Percentiles rank a stretch among this genome's conserved stretches.
These are phyloP conservation scores for Gallirallus australis DNA, from an alignment of 2,797 vertebrate species.

Conservation along the genomic window DNA sequence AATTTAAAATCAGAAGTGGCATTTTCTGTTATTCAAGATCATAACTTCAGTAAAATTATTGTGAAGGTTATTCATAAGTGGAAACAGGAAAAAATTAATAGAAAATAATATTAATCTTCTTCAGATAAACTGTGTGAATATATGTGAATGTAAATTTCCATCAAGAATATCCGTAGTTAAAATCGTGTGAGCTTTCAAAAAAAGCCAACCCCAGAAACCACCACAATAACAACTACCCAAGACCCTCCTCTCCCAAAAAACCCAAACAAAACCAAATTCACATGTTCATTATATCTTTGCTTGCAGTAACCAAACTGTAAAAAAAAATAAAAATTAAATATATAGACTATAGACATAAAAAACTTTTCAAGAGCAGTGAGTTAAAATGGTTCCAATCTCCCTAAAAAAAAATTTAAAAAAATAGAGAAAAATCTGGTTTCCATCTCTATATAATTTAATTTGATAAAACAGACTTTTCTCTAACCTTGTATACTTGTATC, in stretches of 20 bases:
- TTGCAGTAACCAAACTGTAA: not conserved
- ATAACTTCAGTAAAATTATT: not conserved
- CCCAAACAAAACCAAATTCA: not conserved
- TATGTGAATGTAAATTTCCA: not conserved
- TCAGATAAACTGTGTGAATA: not conserved
- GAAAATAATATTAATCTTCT: not conserved
- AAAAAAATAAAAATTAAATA: not conserved
- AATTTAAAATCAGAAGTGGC: not conserved
- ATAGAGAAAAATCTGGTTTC: not conserved
- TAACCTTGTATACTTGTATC: not conserved
- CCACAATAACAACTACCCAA: not conserved
- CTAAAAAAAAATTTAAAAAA: not conserved
- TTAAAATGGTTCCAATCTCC: not conserved
- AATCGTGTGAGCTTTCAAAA: not conserved
- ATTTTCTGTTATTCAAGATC: not conserved
- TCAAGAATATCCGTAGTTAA: not conserved
- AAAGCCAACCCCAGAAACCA: not conserved
- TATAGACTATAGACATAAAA: not conserved
- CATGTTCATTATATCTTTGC: not conserved
- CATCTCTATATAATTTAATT: not conserved
- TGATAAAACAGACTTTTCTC: not conserved
- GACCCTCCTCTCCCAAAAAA: rapidly evolving
- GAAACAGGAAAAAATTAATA: not conserved
- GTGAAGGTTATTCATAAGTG: not conserved
- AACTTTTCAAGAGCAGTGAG: not conserved